Base-by-base conservation (phyloP, 2,888 invertebrate genomes). In the Allophyes oxyacanthae region DNA sequence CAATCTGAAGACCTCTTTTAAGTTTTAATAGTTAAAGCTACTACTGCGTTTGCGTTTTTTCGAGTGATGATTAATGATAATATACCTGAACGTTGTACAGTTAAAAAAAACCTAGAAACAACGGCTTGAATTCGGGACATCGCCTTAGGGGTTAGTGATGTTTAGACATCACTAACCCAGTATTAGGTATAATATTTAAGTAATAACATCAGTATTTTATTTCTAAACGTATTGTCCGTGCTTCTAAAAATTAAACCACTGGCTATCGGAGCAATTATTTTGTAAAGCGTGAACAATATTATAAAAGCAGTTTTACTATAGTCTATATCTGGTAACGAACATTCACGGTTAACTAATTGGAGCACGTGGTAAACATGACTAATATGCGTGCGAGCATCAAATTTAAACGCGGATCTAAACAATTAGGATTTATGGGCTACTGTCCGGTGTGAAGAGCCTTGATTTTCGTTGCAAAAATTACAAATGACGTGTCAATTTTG, bases 341-440 rank as follows among this genome's bases (percentile, higher is more conserved):
- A 45, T 54, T 58, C 50, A 62, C 26, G 45, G 48, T 46, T 32
- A 49, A 45, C 20, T 49, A 58, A 40, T 43, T 34, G 25, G 41
- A 58, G 26, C 58, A 45, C 52, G 52, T 49, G 41, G 30, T 60
- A 59, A 59, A 54, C 53, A 54, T 69, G 61, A 64, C 46, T 42
- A 72, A 64, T 52, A 32, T 36, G 42, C 51, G 44, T 71, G 69
- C 26, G 42, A 61, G 49, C 61, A 64, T 52, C 26, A 43, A 61
- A 64, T 69, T 55, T 41, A 44, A 54, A 61, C 28, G 36, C 36
- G 42, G 38, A 56, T 33, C 45, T 40, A 42, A 40, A 43, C 56
- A 61, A 68, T 64, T 56, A 60, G 20, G 14, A 56, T 46, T 60
- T 28, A 43, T 15, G 30, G 33, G 46, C 56, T 56, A 56, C 53